Percentiles rank a stretch among this genome's conserved stretches.
These are phyloP conservation scores for Abscondita cerata DNA, from an alignment of 2,888 invertebrate genomes.

Conservation along the genomic window DNA sequence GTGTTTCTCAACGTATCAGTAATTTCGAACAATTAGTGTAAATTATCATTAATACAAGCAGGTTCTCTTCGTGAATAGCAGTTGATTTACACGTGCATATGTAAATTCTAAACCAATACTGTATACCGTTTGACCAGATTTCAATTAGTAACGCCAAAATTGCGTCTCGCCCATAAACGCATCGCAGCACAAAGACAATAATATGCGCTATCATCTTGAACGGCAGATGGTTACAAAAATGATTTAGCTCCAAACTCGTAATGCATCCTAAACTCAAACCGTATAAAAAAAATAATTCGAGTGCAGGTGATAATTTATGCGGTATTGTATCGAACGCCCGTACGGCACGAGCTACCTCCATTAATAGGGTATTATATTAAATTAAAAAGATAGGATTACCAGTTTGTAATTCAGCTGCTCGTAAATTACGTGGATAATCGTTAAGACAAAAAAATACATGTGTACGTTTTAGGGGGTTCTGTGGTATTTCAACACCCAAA, in stretches of 20 bases:
- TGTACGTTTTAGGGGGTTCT: conserved; percentile 14
- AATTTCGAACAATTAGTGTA: too few relatives aligned
- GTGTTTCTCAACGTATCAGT: too few relatives aligned
- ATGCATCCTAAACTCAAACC: too few relatives aligned
- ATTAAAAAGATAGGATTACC: conserved; percentile 32
- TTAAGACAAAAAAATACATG: conserved; percentile 24
- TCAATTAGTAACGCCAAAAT: conserved; percentile 23
- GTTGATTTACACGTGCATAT: neutral
- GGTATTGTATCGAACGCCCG: conserved; percentile 5
- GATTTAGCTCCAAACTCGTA: conserved; percentile 20
- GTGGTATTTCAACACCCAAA: conserved; percentile 22
- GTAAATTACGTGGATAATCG: conserved; percentile 5
- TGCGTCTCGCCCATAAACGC: conserved; percentile 25
- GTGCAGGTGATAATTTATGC: conserved; percentile 29
- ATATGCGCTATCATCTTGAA: conserved; percentile 27
- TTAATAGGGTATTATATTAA: conserved; percentile 32
- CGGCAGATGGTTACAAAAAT: conserved; percentile 30
- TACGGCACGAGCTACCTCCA: conserved; percentile 33
- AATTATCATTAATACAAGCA: too few relatives aligned
- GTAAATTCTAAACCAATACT: conserved; percentile 1
- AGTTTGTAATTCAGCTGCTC: conserved; percentile 27
- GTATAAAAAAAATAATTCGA: conserved; percentile 13
- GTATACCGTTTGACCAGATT: conserved; percentile 3
- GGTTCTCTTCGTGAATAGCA: too few relatives aligned
- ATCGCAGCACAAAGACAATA: conserved; percentile 30